Conservation (phyloP, 1,140 invertebrate species). For the Conus betulinus region DNA sequence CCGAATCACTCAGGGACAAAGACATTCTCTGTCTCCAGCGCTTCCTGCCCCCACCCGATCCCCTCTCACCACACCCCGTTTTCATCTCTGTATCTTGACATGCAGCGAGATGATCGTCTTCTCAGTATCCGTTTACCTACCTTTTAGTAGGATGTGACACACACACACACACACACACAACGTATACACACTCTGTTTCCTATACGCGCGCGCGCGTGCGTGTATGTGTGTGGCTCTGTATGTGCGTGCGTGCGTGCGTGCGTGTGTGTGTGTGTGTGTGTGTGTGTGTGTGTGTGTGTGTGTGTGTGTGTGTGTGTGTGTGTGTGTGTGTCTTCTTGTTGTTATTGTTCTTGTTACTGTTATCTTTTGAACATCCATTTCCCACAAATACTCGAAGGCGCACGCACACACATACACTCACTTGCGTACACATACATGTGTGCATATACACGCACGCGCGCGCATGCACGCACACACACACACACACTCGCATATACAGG, state of each 20-base stretch:
- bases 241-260: neutral
- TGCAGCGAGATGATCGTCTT: no score
- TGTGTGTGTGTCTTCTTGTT: neutral
- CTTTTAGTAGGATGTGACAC: no score
- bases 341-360: neutral
- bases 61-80: no score
- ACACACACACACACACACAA: no score
- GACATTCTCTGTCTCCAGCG: no score
- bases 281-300: neutral
- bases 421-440: neutral
- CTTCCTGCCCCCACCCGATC: no score
- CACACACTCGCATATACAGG: neutral
- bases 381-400: neutral
- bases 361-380: neutral
- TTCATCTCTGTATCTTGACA: no score
- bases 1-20: no score
- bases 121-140: no score
- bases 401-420: neutral
- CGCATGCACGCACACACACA: slow-evolving; percentile 21
- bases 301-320: neutral
- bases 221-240: neutral
- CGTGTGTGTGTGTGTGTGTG: neutral
- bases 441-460: neutral
- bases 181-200: no score
- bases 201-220: neutral